Percentiles rank a stretch among this genome's conserved stretches.
phyloP scores from a whole-genome alignment of 2,888 invertebrate species.

The Heliconius ismenius region DNA sequence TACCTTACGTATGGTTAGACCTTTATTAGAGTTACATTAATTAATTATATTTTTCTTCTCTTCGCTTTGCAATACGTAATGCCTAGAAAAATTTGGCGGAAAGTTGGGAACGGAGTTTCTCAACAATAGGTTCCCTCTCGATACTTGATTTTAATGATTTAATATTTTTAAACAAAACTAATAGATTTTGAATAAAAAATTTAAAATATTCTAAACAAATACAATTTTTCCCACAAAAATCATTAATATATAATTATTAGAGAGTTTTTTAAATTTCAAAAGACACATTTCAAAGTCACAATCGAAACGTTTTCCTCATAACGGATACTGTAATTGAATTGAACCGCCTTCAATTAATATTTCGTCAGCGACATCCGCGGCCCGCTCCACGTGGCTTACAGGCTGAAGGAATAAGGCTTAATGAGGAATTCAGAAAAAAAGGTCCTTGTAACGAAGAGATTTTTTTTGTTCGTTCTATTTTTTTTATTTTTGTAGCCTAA shows the following conservation, averaged over 20 bases:
- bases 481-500: background rate
- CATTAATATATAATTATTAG: background rate
- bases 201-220: too few relatives aligned
- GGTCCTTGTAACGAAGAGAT: background rate
- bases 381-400: slow-evolving; percentile 14
- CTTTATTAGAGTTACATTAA: too few relatives aligned
- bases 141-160: too few relatives aligned
- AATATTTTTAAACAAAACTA: too few relatives aligned
- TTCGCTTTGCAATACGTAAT: too few relatives aligned
- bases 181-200: too few relatives aligned
- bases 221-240: too few relatives aligned
- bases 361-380: slow-evolving; percentile 18
- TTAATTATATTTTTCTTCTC: too few relatives aligned
- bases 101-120: too few relatives aligned
- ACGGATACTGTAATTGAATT: slow-evolving; percentile 9
- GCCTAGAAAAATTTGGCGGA: too few relatives aligned
- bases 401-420: slow-evolving; percentile 9
- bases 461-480: background rate
- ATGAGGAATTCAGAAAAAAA: slow-evolving; percentile 7
- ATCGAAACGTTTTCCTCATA: background rate
- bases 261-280: background rate
- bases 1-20: background rate
- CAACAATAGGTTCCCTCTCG: too few relatives aligned
- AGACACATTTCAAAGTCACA: slow-evolving; percentile 5
- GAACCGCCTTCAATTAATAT: slow-evolving; percentile 28